Conservation (phyloP, 2,888 invertebrate genomes). For the Agrochola lota region DNA sequence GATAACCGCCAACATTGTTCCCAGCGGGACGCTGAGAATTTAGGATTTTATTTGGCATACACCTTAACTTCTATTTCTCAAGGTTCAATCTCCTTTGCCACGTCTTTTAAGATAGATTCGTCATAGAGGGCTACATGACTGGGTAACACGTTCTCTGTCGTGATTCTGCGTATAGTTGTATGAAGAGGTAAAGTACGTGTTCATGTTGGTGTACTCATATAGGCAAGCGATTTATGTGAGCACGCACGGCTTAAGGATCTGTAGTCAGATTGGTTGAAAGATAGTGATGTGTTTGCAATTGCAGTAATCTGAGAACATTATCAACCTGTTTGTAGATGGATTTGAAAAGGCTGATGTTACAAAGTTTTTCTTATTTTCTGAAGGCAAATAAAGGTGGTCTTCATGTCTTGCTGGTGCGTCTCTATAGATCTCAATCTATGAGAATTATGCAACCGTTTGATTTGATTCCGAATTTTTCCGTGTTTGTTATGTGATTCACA, state of each 20-base stretch:
- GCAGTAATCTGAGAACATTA: constrained; percentile 27
- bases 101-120: constrained; percentile 78
- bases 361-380: background rate
- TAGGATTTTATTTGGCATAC: constrained; percentile 63
- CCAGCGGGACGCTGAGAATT: constrained; percentile 81
- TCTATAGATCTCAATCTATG: background rate
- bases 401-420: too few relatives aligned
- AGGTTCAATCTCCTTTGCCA: constrained; percentile 66
- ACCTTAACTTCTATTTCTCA: constrained; percentile 66
- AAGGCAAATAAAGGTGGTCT: background rate
- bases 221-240: constrained; percentile 62
- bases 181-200: constrained; percentile 61
- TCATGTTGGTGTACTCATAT: constrained; percentile 58
- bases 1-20: constrained; percentile 87
- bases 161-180: constrained; percentile 80
- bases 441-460: background rate
- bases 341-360: background rate
- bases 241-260: constrained; percentile 39
- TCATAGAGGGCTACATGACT: constrained; percentile 83
- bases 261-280: constrained; percentile 33
- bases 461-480: background rate
- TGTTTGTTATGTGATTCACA: background rate
- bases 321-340: constrained; percentile 9
- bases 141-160: constrained; percentile 83
- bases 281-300: constrained; percentile 42